Base-by-base conservation (phyloP, 2,113 vertebrate genomes). In the Ifrita kowaldi region DNA sequence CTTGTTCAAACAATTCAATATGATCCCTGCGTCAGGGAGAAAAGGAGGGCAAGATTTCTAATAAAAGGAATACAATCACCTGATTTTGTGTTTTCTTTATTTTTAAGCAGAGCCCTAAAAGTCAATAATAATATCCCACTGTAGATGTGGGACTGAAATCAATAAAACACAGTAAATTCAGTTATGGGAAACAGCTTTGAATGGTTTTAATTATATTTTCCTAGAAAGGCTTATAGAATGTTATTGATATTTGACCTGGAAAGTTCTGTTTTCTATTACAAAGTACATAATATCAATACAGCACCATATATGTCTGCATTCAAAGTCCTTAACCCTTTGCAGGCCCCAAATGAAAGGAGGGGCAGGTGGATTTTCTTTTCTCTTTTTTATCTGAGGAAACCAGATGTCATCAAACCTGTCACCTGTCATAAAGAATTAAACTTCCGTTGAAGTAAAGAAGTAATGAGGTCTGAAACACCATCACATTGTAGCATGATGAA, bases 171-270 rank as follows among this genome's bases (percentile, higher is more conserved):
- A 89, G 84, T 88, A 97, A 83, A 91, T 94, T 93, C 89, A 79
- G 85, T 81, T 94, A 84, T 89, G 92, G 89, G 89, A 97, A 95
- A 96, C 41, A 94, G 87, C 78, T 96, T 95, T 96, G 90, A 97
- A 97, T 97, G 96, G 93, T 98, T 98, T 98, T 93, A 69, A 98
- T 98, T 98, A 97, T 97, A 94, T 96, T 98, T 98, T 98, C 97
- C 97, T 98, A 97, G 97, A 98, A 98, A 98, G 93, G 90, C 97
- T 97, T 97, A 97, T 96, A 97, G 94, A 95, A 96, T 93, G 94
- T 94, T 95, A 97, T 86, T 96, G 96, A 96, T 97, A 97, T 95
- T 97, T 98, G 94, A 97, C 97, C 96, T 97, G 96, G 86, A 96
- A 57, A 95, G 83, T 49, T 89, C 93, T 97, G 96, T 95, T 97